These are phyloP conservation scores for Himalopsyche kuldschensis DNA, from an alignment of 2,888 invertebrate genomes.

Conservation along the genomic window DNA sequence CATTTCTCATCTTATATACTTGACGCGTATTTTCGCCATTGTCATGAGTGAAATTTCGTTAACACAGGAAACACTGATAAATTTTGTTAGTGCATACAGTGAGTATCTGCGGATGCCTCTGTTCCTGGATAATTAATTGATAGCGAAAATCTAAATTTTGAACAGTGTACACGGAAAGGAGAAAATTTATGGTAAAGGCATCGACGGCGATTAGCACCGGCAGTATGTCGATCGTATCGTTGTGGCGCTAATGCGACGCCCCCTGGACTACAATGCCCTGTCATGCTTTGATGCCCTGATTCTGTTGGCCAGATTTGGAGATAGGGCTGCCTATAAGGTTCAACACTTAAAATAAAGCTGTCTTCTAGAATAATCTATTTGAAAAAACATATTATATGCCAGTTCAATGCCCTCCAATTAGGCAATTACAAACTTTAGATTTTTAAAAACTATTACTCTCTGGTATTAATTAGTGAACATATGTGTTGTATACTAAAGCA, in stretches of 20 bases:
- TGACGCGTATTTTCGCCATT: not conserved
- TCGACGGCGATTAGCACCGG: slow-evolving; percentile 29
- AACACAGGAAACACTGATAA: not conserved
- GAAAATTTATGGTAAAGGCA: slow-evolving; percentile 31
- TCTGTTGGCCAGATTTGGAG: not conserved
- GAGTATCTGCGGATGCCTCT: slow-evolving; percentile 7
- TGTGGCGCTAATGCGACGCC: not conserved
- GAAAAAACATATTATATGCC: too few relatives aligned
- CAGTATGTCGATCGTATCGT: not conserved
- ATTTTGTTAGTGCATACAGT: slow-evolving; percentile 20
- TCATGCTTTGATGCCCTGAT: not conserved
- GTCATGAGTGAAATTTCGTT: not conserved
- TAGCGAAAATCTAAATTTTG: slow-evolving; percentile 39
- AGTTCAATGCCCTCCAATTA: too few relatives aligned
- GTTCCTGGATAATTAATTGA: slow-evolving; percentile 36
- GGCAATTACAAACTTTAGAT: too few relatives aligned
- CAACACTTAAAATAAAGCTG: too few relatives aligned
- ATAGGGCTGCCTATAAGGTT: not conserved
- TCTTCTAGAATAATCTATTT: too few relatives aligned
- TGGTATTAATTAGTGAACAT: too few relatives aligned
- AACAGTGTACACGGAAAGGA: slow-evolving; percentile 31
- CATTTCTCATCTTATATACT: not conserved
- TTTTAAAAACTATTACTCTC: too few relatives aligned
- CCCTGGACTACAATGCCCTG: not conserved
- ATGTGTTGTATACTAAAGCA: too few relatives aligned